These are phyloP conservation scores for Scaptomyza flava DNA, from an alignment of 2,888 invertebrate genomes.

Conservation along the genomic window DNA sequence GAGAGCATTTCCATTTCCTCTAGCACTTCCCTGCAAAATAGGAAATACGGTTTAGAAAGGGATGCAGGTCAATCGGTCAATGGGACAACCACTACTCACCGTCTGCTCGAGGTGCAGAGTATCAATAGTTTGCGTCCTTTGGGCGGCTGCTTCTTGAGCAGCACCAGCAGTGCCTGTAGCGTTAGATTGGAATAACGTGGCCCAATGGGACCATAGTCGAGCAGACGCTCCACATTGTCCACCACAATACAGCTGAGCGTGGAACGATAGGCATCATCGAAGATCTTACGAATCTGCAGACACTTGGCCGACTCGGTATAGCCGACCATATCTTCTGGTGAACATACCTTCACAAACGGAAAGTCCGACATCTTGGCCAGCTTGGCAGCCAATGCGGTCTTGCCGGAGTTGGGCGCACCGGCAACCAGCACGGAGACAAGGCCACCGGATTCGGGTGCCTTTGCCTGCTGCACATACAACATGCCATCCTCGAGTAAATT, in stretches of 20 bases:
- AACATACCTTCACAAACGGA: constrained; percentile 98
- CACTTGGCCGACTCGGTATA: constrained; percentile 98
- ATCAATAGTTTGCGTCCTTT: constrained; percentile 96
- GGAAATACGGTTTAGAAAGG: background rate
- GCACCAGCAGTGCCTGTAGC: constrained; percentile 95
- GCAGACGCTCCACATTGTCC: constrained; percentile 97
- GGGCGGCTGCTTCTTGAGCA: constrained; percentile 98
- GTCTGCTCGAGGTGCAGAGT: constrained; percentile 96
- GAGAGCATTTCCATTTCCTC: constrained; percentile 98
- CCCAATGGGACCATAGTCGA: constrained; percentile 99
- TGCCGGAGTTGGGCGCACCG: constrained; percentile 98
- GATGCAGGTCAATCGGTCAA: background rate
- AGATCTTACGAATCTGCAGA: constrained; percentile 96
- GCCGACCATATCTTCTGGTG: constrained; percentile 98
- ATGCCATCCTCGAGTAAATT: constrained; percentile 96
- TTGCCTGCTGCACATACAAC: constrained; percentile 94
- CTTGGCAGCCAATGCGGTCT: constrained; percentile 97
- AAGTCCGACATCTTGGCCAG: constrained; percentile 98
- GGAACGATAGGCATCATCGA: constrained; percentile 99
- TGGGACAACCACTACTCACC: constrained; percentile 85
- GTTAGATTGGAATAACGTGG: constrained; percentile 99
- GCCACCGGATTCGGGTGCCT: constrained; percentile 90
- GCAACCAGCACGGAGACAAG: constrained; percentile 96
- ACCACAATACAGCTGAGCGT: constrained; percentile 97
- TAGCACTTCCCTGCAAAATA: constrained; percentile 90